Conservation (phyloP, 2,113 vertebrate species). For the Phasianus colchicus region DNA sequence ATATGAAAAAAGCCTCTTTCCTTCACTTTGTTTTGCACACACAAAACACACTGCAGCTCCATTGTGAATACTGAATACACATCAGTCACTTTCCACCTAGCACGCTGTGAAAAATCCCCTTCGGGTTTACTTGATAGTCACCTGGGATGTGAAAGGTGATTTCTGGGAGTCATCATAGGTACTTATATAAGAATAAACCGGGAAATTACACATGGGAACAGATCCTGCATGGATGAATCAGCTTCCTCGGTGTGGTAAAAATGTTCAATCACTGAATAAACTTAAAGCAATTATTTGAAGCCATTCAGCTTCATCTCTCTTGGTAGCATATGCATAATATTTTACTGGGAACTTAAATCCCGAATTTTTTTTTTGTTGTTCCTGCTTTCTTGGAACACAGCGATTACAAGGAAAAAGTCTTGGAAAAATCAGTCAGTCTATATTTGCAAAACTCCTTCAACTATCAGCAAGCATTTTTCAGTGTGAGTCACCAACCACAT, state of each 20-base stretch:
- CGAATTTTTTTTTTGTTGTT: not conserved
- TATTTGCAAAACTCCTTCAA: not conserved
- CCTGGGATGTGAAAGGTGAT: not conserved
- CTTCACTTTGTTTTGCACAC: not conserved
- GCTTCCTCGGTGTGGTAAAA: not conserved
- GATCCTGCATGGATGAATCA: not conserved
- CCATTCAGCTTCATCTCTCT: not conserved
- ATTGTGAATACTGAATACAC: not conserved
- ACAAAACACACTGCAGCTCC: not conserved
- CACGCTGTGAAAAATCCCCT: not conserved
- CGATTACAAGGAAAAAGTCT: not conserved
- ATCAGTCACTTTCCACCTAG: not conserved
- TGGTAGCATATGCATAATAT: not conserved
- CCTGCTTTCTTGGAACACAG: not conserved
- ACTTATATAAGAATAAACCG: not conserved
- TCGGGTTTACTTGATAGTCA: not conserved
- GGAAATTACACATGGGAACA: not conserved
- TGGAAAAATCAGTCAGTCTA: not conserved
- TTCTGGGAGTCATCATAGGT: not conserved
- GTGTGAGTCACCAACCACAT: slow-evolving; percentile 29
- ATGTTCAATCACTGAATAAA: not conserved
- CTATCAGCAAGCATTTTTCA: slow-evolving; percentile 33
- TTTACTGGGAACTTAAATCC: not conserved
- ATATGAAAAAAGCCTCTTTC: not conserved
- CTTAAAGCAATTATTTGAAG: not conserved